Conservation (phyloP, 2,113 vertebrate genomes). For the Stigmatopora argus region DNA sequence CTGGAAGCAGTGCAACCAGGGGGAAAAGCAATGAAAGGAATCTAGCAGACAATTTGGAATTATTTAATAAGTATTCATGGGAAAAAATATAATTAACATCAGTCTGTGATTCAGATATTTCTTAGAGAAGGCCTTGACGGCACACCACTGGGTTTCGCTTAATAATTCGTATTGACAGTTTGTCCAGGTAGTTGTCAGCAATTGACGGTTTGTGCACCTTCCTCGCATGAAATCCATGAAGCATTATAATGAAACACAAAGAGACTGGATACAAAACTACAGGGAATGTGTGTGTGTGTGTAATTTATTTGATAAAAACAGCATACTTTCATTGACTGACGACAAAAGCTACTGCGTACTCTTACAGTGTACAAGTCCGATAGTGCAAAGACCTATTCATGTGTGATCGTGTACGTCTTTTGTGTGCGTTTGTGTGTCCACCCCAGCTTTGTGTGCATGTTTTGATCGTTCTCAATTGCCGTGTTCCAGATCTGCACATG, state of each 20-base stretch:
- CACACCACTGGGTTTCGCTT: no score
- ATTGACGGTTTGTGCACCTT: neutral
- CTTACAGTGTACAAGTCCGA: conserved; percentile 21
- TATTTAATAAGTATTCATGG: no score
- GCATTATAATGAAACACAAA: conserved; percentile 16
- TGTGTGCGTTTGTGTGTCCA: conserved; percentile 28
- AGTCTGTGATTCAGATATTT: no score
- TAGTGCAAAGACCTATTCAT: conserved; percentile 33
- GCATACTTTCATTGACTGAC: conserved; percentile 31
- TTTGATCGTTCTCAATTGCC: conserved; percentile 67
- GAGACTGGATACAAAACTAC: conserved; percentile 16
- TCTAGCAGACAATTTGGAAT: no score
- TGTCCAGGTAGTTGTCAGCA: neutral
- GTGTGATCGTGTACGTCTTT: conserved; percentile 22
- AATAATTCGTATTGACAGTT: neutral
- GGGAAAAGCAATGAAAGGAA: no score
- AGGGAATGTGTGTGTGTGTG: conserved; percentile 8
- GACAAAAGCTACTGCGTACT: conserved; percentile 32
- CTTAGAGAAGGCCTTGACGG: no score
- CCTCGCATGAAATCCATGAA: conserved; percentile 6
- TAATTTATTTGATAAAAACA: conserved; percentile 26
- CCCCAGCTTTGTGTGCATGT: conserved; percentile 42
- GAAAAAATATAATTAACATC: no score
- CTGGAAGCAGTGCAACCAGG: no score
- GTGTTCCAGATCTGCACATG: conserved; percentile 50